Conservation (phyloP, 2,797 vertebrate species). For the Prionace glauca region DNA sequence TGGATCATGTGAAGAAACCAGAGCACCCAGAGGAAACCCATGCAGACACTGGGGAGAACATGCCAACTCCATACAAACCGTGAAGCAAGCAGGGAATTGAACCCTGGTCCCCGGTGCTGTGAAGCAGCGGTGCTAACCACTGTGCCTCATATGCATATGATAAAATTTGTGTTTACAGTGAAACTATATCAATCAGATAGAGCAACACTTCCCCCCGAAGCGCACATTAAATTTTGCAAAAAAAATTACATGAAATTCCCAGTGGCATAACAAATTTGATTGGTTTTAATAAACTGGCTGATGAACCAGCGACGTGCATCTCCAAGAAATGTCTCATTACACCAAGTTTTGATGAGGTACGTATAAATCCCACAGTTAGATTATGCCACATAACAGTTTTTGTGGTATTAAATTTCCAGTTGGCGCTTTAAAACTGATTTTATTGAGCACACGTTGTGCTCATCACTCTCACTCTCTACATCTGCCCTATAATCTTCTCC, state of each 20-base stretch:
- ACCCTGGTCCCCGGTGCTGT: too few species aligned
- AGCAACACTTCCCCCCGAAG: not conserved
- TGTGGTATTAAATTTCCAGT: too few species aligned
- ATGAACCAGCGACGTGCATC: too few species aligned
- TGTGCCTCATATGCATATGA: not conserved
- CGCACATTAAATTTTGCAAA: not conserved
- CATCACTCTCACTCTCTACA: not conserved
- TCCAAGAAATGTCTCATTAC: not conserved
- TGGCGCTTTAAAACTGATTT: not conserved
- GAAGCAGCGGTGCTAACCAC: too few species aligned
- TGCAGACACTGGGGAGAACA: too few species aligned
- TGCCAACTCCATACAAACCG: too few species aligned
- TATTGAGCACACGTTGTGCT: not conserved
- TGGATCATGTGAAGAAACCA: too few species aligned
- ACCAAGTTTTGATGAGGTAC: not conserved
- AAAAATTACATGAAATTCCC: not conserved
- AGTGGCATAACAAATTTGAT: not conserved
- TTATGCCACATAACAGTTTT: not conserved
- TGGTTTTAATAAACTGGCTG: not conserved
- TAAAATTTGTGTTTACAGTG: not conserved
- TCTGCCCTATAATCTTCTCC: not conserved
- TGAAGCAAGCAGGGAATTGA: too few species aligned
- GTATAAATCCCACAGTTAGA: not conserved
- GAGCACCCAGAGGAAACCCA: too few species aligned
- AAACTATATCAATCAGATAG: not conserved